phyloP scores from a whole-genome alignment of 2,113 vertebrate species.

The Phoxinus phoxinus region DNA sequence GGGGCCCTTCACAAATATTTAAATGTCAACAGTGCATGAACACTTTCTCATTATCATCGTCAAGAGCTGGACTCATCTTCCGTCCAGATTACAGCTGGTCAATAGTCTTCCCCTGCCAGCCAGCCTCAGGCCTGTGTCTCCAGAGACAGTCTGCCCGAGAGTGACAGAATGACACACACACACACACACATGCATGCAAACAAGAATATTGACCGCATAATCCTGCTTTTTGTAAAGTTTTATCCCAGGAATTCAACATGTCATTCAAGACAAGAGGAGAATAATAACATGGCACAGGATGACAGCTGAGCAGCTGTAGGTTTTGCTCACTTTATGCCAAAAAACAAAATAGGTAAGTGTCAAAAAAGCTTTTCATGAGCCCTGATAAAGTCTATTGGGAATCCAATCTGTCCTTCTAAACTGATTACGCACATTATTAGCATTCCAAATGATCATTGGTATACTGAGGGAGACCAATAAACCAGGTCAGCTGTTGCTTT shows the following conservation, averaged over 20 bases:
- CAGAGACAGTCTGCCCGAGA: constrained; percentile 40
- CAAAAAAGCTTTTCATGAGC: neutral
- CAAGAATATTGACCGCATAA: neutral
- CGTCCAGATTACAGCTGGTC: constrained; percentile 51
- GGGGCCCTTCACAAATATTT: constrained; percentile 74
- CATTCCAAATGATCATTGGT: neutral
- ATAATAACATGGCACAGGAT: neutral
- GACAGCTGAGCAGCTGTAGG: neutral
- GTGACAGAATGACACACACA: constrained; percentile 37
- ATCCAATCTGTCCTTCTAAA: neutral
- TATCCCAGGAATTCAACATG: neutral
- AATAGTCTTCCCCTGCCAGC: constrained; percentile 64
- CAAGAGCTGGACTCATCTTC: constrained; percentile 43
- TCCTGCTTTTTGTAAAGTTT: constrained; percentile 15
- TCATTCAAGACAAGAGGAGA: neutral
- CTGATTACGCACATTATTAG: neutral
- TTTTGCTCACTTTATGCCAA: neutral
- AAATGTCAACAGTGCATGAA: constrained; percentile 81
- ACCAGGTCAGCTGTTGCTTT: neutral
- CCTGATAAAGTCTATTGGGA: neutral
- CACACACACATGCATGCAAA: constrained; percentile 20
- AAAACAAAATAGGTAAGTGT: neutral
- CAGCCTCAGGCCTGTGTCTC: constrained; percentile 32
- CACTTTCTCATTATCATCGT: constrained; percentile 75
- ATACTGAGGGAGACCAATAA: neutral